These are phyloP conservation scores for Muscicapa striata DNA, from an alignment of 2,797 vertebrate genomes.

Conservation along the genomic window DNA sequence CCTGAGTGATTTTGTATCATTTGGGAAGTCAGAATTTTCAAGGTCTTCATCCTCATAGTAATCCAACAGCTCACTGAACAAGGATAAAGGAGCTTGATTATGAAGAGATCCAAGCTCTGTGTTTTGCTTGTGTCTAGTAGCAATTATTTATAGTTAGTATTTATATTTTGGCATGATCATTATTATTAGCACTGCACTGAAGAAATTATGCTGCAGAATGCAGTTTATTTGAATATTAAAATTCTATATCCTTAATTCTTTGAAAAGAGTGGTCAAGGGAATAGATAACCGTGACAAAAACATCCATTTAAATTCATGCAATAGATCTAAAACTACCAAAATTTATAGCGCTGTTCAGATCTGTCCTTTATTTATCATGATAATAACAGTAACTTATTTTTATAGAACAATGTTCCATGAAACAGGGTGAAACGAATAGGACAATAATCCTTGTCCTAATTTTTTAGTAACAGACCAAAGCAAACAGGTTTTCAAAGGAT, in stretches of 20 bases:
- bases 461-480: slow-evolving; percentile 58
- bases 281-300: slow-evolving; percentile 73
- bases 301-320: slow-evolving; percentile 74
- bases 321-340: slow-evolving; percentile 71
- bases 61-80: slow-evolving; percentile 21
- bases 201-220: slow-evolving; percentile 52
- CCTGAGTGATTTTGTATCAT: not conserved
- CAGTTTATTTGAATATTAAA: slow-evolving; percentile 72
- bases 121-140: not conserved
- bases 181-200: slow-evolving; percentile 54
- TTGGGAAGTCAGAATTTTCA: slow-evolving; percentile 19
- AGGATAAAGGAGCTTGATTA: slow-evolving; percentile 26
- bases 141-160: slow-evolving; percentile 49
- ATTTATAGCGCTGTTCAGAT: slow-evolving; percentile 71
- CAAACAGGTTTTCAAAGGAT: slow-evolving; percentile 31
- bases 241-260: slow-evolving; percentile 62
- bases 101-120: slow-evolving; percentile 3
- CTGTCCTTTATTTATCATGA: slow-evolving; percentile 74
- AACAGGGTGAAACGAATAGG: slow-evolving; percentile 63
- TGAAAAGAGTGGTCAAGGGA: slow-evolving; percentile 62
- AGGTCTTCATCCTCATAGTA: not conserved
- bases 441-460: slow-evolving; percentile 62
- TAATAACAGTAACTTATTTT: slow-evolving; percentile 70
- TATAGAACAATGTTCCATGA: slow-evolving; percentile 67
- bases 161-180: slow-evolving; percentile 50